Evolutionary conservation across 2,797 vertebrate genomes (phyloP).

Genomic region (Lithobates pipiens): DNA sequence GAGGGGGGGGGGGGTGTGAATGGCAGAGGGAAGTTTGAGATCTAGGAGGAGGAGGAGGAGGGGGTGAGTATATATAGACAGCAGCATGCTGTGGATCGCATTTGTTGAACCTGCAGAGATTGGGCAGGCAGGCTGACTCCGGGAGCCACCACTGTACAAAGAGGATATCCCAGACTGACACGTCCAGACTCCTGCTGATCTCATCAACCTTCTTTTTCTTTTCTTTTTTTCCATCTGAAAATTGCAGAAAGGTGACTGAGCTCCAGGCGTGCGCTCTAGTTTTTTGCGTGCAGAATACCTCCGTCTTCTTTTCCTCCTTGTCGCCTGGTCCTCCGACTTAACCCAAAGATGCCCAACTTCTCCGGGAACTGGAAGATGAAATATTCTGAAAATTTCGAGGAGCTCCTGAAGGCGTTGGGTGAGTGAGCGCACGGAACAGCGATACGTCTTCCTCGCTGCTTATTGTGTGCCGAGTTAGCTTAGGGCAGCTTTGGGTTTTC

Average conservation of each 20-base stretch:
- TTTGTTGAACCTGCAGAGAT: conserved; percentile 34
- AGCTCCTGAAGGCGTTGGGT: conserved; percentile 88
- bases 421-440: conserved; percentile 65
- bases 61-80: conserved; percentile 38
- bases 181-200: no score
- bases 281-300: neutral
- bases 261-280: no score
- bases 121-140: neutral
- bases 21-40: conserved; percentile 25
- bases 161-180: neutral
- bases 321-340: neutral
- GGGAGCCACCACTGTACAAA: neutral
- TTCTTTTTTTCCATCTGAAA: neutral
- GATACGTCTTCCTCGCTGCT: no score
- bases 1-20: neutral
- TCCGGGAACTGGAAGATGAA: conserved; percentile 93
- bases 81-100: conserved; percentile 8
- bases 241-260: neutral
- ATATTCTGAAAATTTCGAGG: conserved; percentile 91
- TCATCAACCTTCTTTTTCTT: no score
- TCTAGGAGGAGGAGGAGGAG: neutral
- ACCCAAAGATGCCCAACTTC: conserved; percentile 81
- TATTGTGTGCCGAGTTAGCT: no score
- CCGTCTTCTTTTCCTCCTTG: neutral
- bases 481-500: no score